These are phyloP conservation scores for Neoscelio sp. DNA, from an alignment of 2,888 invertebrate species.

Conservation along the genomic window DNA sequence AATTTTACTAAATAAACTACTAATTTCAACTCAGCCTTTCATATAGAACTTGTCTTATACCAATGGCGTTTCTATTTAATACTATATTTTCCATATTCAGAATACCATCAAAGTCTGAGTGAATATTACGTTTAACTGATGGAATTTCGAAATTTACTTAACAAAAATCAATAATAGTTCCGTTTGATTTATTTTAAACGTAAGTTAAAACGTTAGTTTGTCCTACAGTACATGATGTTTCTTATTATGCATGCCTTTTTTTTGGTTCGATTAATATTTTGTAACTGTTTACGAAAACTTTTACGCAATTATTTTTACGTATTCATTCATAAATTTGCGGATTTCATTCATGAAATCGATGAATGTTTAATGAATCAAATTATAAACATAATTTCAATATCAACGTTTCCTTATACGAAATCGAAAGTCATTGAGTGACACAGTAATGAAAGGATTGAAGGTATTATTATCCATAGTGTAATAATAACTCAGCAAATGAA, in stretches of 20 bases:
- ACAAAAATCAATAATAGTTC: too few relatives aligned
- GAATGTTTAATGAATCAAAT: slow-evolving; percentile 41
- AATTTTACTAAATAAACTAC: too few relatives aligned
- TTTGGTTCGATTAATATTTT: slow-evolving; percentile 1
- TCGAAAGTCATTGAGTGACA: slow-evolving; percentile 50
- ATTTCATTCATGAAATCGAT: slow-evolving; percentile 44
- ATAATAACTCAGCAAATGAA: slow-evolving; percentile 38
- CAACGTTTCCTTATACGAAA: slow-evolving; percentile 46
- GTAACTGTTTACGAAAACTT: background rate
- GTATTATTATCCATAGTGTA: slow-evolving; percentile 9
- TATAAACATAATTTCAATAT: slow-evolving; percentile 34
- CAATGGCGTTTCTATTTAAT: too few relatives aligned
- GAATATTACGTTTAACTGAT: too few relatives aligned
- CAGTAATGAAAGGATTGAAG: slow-evolving; percentile 36
- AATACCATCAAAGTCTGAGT: too few relatives aligned
- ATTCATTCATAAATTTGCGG: slow-evolving; percentile 10
- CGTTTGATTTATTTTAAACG: too few relatives aligned
- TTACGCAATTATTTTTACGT: slow-evolving; percentile 20
- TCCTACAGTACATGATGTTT: background rate
- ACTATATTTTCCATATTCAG: too few relatives aligned
- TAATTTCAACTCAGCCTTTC: too few relatives aligned
- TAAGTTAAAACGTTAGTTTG: too few relatives aligned
- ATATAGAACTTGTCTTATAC: too few relatives aligned
- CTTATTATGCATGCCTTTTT: background rate
- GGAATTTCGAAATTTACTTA: too few relatives aligned